Base-by-base conservation (phyloP, 2,797 vertebrate genomes). In the Triplophysa yarkandensis region DNA sequence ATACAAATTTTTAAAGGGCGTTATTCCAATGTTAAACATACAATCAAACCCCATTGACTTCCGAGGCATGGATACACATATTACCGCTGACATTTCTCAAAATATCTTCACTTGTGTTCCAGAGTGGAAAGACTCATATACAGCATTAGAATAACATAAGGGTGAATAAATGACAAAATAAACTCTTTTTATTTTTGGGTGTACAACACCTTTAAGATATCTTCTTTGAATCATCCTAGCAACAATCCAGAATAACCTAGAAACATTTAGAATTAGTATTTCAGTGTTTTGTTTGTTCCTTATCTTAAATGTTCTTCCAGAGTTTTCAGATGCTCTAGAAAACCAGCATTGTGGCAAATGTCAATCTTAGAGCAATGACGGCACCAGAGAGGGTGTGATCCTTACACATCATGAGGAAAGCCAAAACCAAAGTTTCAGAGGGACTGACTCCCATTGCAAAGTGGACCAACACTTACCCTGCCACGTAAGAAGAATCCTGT, bases 381-480 rank as follows among this genome's bases (percentile, higher is more conserved):
- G 93, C 92, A 0, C 94, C 87, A 0, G 84, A 68, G 1, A 95
- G 89, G 0, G 88, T 80, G 87, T 93, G 82, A 3, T 83, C 83
- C 77, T 93, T 89, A 21, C 80, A 92, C 84, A 95, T 94, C 93
- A 95, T 92, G 79, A 95, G 85, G 87, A 92, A 96, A 4, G 92
- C 92, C 1, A 96, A 88, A 74, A 95, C 93, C n/a, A 95, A 84
- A 0, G 91, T 89, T 71, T 93, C 93, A 2, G 94, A 95, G 27
- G 91, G 91, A 77, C 95, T 95, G 76, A 95, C 87, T 21, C 93
- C 94, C 94, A 94, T 94, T 36, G 92, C 93, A 10, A 93, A 96
- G 83, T 95, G 94, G 39, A 95, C 93, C 76, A 95, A 89, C 48
- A 94, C 94, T 68, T 89, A 93, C 16, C 92, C 93, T 95, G 90